A percentile compares a stretch with the other conserved stretches of the same genome.
Conservation (phyloP, 2,113 vertebrate species). For the Colinus virginianus region DNA sequence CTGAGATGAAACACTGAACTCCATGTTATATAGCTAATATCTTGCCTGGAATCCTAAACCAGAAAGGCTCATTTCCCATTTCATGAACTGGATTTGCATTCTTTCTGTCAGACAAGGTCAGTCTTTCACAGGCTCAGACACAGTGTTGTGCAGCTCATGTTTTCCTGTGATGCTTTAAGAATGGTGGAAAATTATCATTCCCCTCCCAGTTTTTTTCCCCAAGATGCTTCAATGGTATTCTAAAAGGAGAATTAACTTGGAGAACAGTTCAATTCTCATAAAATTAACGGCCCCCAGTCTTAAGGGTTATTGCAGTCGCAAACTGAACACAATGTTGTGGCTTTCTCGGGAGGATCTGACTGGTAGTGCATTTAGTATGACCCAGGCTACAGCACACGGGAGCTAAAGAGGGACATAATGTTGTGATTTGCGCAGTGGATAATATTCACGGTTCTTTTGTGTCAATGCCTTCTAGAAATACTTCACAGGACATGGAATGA, state of each 20-base stretch:
- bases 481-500: neutral
- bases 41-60: neutral
- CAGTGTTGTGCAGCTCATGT: neutral
- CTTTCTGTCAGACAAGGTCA: neutral
- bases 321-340: neutral
- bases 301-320: neutral
- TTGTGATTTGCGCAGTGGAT: neutral
- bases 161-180: neutral
- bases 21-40: neutral
- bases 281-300: neutral
- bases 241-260: neutral
- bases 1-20: neutral
- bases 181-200: neutral
- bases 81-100: neutral
- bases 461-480: neutral
- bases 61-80: conserved; percentile 2
- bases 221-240: neutral
- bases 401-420: neutral
- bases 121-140: neutral
- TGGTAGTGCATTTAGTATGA: neutral
- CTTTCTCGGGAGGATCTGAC: neutral
- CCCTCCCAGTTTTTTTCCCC: neutral
- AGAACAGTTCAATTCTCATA: neutral
- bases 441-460: neutral
- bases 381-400: neutral